These are phyloP conservation scores for Drosophila pallidifrons DNA, from an alignment of 1,140 invertebrate genomes.

Conservation along the genomic window DNA sequence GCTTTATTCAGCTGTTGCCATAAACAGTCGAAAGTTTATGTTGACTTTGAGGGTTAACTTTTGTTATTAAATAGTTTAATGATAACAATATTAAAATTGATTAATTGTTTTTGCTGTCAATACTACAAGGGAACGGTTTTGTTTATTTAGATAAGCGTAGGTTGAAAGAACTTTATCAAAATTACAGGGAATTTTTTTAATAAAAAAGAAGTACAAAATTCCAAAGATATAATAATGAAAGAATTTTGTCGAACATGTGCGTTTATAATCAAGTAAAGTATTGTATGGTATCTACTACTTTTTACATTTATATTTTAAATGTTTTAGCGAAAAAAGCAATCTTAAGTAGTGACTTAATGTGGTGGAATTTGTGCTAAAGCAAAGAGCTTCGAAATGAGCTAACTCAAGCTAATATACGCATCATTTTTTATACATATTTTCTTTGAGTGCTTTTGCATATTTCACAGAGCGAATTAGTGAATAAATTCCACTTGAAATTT, in stretches of 20 bases:
- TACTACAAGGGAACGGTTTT: background rate
- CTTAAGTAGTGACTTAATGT: background rate
- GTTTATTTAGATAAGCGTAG: background rate
- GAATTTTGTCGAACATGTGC: too few species aligned
- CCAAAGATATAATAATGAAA: too few species aligned
- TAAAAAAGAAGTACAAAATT: too few species aligned
- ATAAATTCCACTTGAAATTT: conserved; percentile 26
- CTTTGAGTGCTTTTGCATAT: conserved; percentile 11
- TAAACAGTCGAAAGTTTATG: conserved; percentile 5
- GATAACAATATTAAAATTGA: conserved; percentile 2
- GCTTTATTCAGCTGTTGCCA: background rate
- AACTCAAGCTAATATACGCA: background rate
- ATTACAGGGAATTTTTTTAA: background rate
- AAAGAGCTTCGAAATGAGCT: background rate
- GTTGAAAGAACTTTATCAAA: background rate
- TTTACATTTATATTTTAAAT: too few species aligned
- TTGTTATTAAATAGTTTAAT: background rate
- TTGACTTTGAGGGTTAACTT: conserved; percentile 2
- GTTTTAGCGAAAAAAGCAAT: background rate
- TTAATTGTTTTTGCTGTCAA: conserved; percentile 1
- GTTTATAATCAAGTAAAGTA: too few species aligned
- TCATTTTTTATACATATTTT: background rate
- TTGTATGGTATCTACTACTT: too few species aligned
- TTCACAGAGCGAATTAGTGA: background rate
- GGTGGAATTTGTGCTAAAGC: background rate